Base-by-base conservation (phyloP, 2,113 vertebrate genomes). In the Murina feae region DNA sequence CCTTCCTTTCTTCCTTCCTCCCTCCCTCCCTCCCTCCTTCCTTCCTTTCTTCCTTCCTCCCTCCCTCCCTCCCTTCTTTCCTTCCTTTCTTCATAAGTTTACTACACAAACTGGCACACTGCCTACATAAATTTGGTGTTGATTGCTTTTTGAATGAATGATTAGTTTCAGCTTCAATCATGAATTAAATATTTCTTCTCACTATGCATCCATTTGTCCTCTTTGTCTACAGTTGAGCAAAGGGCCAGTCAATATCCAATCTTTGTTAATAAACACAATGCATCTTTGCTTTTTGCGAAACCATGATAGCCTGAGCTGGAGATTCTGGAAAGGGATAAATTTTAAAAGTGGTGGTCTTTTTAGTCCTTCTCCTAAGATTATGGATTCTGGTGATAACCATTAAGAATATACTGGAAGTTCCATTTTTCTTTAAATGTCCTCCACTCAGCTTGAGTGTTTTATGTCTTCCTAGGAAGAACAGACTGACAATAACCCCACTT, bases 151-250 rank as follows among this genome's bases (percentile, higher is more conserved):
- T 87, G 37, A 93, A 86, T 90, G 23, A 86, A 89, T 86, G 37
- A 92, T 88, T 95, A 81, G 88, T 95, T 95, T 91, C 37, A 32
- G 82, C 83, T 76, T 94, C 55, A 92, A 75, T 20, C 39, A 44
- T 51, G 78, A 49, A 5, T 66, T 91, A 93, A 85, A 74, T 86
- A 90, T 94, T 80, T 86, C 9, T 74, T 93, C 81, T 90, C 47
- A 63, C 58, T 68, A 87, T 44, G 51, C 6, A 7, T 74, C 76
- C 72, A 90, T 82, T 91, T 88, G 86, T 13, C 63, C 17, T 2
- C 23, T 32, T 71, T 55, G 42, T 84, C 55, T 83, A 60, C 37
- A 72, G 12, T 1, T 42, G 69, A 91, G 25, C 49, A 5, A 39
- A 63, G 35, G 74, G 21, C 12, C 66, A 49, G 39, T 63, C 14